Conservation (phyloP, 2,888 invertebrate species). For the Cremastinae sp. region DNA sequence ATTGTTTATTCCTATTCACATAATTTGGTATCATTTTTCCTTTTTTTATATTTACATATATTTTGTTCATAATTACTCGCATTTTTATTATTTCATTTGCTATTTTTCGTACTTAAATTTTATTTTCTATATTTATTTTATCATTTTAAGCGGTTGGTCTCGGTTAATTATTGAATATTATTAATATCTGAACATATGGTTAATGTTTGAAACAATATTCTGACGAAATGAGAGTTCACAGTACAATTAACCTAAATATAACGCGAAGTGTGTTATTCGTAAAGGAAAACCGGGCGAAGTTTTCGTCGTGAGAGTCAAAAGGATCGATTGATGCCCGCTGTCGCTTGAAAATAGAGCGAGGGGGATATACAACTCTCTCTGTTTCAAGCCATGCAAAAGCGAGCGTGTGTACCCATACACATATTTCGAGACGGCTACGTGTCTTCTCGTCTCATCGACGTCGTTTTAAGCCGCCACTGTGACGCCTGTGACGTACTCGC, state of each 20-base stretch:
- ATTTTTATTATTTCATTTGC: too few species aligned
- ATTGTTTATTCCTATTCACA: too few species aligned
- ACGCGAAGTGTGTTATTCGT: conserved; percentile 62
- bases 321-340: background rate
- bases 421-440: conserved; percentile 22
- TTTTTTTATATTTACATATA: too few species aligned
- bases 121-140: too few species aligned
- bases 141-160: too few species aligned
- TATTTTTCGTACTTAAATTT: too few species aligned
- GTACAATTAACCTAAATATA: conserved; percentile 70
- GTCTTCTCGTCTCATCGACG: conserved; percentile 24
- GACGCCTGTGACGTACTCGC: conserved; percentile 38
- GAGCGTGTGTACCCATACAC: conserved; percentile 15
- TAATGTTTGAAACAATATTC: too few species aligned
- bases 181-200: too few species aligned
- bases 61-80: too few species aligned
- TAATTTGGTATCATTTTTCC: too few species aligned
- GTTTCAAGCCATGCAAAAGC: background rate
- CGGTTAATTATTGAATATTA: too few species aligned
- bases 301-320: background rate
- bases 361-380: background rate
- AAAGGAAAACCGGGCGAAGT: background rate
- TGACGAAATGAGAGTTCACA: too few species aligned
- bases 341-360: background rate
- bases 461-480: conserved; percentile 33